Evolutionary conservation across 2,888 invertebrate genomes (phyloP).

Genomic region (Xiphydria camelus): DNA sequence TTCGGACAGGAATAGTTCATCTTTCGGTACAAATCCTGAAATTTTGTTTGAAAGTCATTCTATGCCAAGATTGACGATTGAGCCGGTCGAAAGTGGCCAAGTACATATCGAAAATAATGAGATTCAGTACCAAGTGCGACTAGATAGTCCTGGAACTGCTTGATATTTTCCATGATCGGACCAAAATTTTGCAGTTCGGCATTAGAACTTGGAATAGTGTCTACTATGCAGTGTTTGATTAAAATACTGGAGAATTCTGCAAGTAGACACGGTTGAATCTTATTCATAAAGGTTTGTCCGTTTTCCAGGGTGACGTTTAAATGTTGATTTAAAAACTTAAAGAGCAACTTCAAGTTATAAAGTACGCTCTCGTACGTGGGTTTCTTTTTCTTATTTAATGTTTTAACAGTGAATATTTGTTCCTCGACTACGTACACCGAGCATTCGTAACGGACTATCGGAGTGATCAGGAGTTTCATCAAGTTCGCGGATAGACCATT

Average conservation of each 20-base stretch:
- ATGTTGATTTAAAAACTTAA: slow-evolving; percentile 64
- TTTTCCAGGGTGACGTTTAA: slow-evolving; percentile 60
- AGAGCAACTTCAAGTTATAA: slow-evolving; percentile 62
- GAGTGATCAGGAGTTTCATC: slow-evolving; percentile 62
- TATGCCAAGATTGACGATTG: too few species aligned
- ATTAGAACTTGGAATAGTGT: slow-evolving; percentile 76
- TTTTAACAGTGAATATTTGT: slow-evolving; percentile 55
- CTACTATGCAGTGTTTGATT: slow-evolving; percentile 73
- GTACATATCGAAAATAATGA: slow-evolving; percentile 1
- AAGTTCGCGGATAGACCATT: slow-evolving; percentile 65
- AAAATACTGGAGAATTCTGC: slow-evolving; percentile 68
- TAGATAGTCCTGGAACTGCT: slow-evolving; percentile 69
- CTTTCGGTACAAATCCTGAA: slow-evolving; percentile 62
- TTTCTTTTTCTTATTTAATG: slow-evolving; percentile 49
- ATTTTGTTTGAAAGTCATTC: too few species aligned
- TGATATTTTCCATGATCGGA: slow-evolving; percentile 66
- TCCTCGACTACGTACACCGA: slow-evolving; percentile 57
- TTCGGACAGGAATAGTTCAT: slow-evolving; percentile 65
- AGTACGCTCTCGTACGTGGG: slow-evolving; percentile 63
- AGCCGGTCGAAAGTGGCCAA: too few species aligned
- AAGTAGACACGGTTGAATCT: slow-evolving; percentile 60
- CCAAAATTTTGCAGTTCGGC: slow-evolving; percentile 71
- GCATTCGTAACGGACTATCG: slow-evolving; percentile 62
- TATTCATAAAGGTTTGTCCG: slow-evolving; percentile 60
- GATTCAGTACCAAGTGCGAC: slow-evolving; percentile 55